A percentile compares a stretch with the other conserved stretches of the same genome.
phyloP scores from a whole-genome alignment of 2,888 invertebrate species.

The Drosophila vallismaia region DNA sequence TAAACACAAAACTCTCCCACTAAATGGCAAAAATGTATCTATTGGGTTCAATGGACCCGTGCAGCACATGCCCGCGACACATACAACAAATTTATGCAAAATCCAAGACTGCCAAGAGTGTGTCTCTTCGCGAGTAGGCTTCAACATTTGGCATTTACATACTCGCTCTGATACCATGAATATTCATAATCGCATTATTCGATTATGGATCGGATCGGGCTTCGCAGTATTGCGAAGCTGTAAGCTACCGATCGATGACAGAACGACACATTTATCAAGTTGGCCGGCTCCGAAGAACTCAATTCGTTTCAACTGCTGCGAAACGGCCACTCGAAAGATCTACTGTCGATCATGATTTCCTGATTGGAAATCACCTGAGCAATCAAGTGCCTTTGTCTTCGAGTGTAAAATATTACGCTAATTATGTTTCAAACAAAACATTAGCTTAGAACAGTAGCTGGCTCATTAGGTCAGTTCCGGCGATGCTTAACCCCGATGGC shows the following conservation, averaged over 20 bases:
- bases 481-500: not conserved
- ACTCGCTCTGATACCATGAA: constrained; percentile 17
- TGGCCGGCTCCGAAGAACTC: not conserved
- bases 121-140: not conserved
- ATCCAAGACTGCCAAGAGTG: not conserved
- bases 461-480: not conserved
- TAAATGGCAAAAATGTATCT: not conserved
- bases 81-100: constrained; percentile 15
- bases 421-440: not conserved
- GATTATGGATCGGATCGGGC: constrained; percentile 15
- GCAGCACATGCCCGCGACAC: constrained; percentile 16
- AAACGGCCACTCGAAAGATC: not conserved
- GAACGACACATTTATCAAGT: constrained; percentile 14
- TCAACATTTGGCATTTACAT: constrained; percentile 34
- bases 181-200: constrained; percentile 40
- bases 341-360: constrained; percentile 20
- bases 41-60: constrained; percentile 37
- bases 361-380: not conserved
- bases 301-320: no score
- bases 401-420: not conserved
- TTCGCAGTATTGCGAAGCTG: constrained; percentile 9
- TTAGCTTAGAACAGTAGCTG: not conserved
- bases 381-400: constrained; percentile 2
- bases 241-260: constrained; percentile 22
- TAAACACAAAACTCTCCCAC: constrained; percentile 19